Evolutionary conservation across 2,797 vertebrate genomes (phyloP).

Genomic region (Simalia tracyae): DNA sequence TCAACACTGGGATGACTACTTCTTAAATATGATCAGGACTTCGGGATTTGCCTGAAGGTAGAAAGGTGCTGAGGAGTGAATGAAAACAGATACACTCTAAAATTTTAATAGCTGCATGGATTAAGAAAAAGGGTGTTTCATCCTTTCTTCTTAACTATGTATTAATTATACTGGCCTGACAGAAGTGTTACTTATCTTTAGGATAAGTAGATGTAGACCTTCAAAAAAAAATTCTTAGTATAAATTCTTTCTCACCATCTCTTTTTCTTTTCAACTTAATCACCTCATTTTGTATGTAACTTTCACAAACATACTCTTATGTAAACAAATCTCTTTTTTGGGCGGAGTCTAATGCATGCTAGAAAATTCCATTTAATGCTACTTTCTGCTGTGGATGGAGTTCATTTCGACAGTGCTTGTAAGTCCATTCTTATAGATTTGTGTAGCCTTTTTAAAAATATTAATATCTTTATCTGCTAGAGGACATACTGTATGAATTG

Average conservation of each 20-base stretch:
- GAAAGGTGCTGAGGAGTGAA: constrained; percentile 17
- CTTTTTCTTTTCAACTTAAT: not conserved
- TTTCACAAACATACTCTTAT: not conserved
- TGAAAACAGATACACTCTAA: constrained; percentile 36
- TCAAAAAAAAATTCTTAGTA: not conserved
- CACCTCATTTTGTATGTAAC: not conserved
- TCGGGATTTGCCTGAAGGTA: constrained; percentile 30
- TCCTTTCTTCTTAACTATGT: not conserved
- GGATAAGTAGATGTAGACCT: no score
- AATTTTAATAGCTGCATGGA: not conserved
- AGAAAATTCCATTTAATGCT: no score
- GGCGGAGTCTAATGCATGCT: no score
- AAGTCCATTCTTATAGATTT: no score
- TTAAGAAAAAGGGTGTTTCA: not conserved
- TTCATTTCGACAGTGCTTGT: no score
- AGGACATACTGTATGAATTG: no score
- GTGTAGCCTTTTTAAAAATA: no score
- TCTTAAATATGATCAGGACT: not conserved
- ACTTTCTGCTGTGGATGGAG: no score
- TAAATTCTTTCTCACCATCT: not conserved
- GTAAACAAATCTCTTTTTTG: not conserved
- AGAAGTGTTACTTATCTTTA: not conserved
- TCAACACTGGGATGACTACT: constrained; percentile 20
- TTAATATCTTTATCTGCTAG: no score
- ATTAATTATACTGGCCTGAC: not conserved